Percentiles rank a stretch among this genome's conserved stretches.
Evolutionary conservation across 2,888 invertebrate genomes (phyloP).

Genomic region (Acanthoscelides obtectus): DNA sequence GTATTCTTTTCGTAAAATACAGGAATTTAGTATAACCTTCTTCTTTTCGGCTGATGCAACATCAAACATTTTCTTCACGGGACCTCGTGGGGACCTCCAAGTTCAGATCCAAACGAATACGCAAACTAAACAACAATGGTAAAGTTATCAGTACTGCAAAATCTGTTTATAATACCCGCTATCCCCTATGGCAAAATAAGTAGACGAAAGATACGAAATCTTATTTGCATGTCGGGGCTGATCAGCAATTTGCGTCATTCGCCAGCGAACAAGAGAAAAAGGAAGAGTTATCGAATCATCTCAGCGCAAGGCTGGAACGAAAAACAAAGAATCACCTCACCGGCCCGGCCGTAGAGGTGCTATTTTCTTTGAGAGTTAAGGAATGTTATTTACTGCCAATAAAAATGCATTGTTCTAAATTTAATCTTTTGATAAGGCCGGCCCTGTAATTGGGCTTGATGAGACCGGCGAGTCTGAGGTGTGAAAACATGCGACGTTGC

Average conservation of each 20-base stretch:
- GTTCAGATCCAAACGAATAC: too few species aligned
- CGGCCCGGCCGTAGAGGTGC: neutral
- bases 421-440: conserved; percentile 47
- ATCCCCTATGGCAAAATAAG: neutral
- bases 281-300: neutral
- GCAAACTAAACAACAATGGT: neutral
- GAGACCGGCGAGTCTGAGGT: conserved; percentile 34
- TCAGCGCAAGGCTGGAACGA: neutral
- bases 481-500: conserved; percentile 6
- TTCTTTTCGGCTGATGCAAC: too few species aligned
- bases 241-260: neutral
- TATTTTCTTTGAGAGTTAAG: conserved; percentile 3
- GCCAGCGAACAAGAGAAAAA: neutral
- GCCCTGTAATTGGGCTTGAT: conserved; percentile 48
- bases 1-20: too few species aligned
- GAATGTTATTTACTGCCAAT: conserved; percentile 39
- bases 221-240: neutral
- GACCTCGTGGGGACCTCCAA: too few species aligned
- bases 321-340: neutral
- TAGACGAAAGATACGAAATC: neutral
- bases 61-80: too few species aligned
- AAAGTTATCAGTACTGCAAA: neutral
- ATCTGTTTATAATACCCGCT: neutral
- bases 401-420: conserved; percentile 46
- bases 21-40: too few species aligned